Base-by-base conservation (phyloP, 1,140 invertebrate species). In the Apis laboriosa region DNA sequence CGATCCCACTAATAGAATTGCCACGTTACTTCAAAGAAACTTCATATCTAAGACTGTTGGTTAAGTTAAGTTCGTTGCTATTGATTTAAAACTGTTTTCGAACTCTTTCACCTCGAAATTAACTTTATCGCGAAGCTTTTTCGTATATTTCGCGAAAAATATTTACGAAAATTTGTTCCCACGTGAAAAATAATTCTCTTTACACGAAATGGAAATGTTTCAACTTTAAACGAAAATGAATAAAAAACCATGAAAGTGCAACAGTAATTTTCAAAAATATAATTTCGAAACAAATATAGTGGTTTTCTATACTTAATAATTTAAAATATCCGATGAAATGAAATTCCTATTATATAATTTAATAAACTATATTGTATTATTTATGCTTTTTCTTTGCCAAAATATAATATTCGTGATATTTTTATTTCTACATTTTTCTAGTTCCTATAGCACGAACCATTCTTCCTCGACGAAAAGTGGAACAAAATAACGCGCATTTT, bases 21-120 rank as follows among this genome's bases (percentile, higher is more conserved):
- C 56, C 49, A 13, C 17, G 19, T 17, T 58, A 28, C 11, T 24
- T 71, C 77, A 60, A 78, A 71, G 77, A 55, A 64, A 78, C 34
- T 55, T 17, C 15, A 24, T 19, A 21, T 68, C 53, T 43, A 43
- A 43, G 34, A 43, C 43, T 71, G 49, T 34, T 56, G 53, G 55
- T 64, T 24, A 4, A 9, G 15, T 21, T 15, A 9, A n/a, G 9
- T 28, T 56, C 8, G 24, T 55, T 60, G 5, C 13, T 53, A 67
- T 56, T 55, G 75, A 67, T 66, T 77, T 56, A 63, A 75, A 1
- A 7, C n/a, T 19, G 34, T 43, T 55, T 75, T 51, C 11, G 2
- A 58, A 58, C 58, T 15, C 15, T 24, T 49, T 49, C 17, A 21
- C 1, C 4, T 19, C 8, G 1, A 24, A 53, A 55, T 76, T 63